These are phyloP conservation scores for Phymorhynchus buccinoides DNA, from an alignment of 1,140 invertebrate genomes.

Conservation along the genomic window DNA sequence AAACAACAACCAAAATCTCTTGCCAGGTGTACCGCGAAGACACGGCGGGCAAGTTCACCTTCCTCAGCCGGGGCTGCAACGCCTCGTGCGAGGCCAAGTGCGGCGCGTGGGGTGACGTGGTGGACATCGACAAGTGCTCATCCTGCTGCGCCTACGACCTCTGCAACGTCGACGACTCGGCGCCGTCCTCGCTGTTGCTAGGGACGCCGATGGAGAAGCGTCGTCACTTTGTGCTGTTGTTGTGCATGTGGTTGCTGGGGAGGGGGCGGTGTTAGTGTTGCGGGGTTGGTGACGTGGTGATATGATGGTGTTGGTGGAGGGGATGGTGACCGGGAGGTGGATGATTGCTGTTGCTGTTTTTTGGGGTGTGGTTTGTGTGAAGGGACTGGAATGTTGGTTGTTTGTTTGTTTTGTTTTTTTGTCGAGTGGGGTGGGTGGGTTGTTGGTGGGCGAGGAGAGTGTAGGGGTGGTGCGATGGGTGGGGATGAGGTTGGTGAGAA, in stretches of 20 bases:
- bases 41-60: constrained; percentile 31
- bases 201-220: neutral
- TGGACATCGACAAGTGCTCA: constrained; percentile 42
- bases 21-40: constrained; percentile 40
- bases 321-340: neutral
- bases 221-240: neutral
- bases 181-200: neutral
- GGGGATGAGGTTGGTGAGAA: too few relatives aligned
- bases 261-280: neutral
- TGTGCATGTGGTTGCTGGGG: neutral
- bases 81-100: constrained; percentile 36
- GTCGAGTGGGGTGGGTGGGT: neutral
- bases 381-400: neutral
- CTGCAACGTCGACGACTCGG: constrained; percentile 40
- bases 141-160: constrained; percentile 42
- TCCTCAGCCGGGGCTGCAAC: constrained; percentile 32
- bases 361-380: too few relatives aligned
- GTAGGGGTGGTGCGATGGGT: too few relatives aligned
- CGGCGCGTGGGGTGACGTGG: constrained; percentile 46
- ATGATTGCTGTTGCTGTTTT: too few relatives aligned
- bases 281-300: neutral
- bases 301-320: neutral
- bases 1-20: neutral
- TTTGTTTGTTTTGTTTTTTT: too few relatives aligned
- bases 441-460: too few relatives aligned